These are phyloP conservation scores for Zhengitettix transpicula DNA, from an alignment of 2,888 invertebrate genomes.

Conservation along the genomic window DNA sequence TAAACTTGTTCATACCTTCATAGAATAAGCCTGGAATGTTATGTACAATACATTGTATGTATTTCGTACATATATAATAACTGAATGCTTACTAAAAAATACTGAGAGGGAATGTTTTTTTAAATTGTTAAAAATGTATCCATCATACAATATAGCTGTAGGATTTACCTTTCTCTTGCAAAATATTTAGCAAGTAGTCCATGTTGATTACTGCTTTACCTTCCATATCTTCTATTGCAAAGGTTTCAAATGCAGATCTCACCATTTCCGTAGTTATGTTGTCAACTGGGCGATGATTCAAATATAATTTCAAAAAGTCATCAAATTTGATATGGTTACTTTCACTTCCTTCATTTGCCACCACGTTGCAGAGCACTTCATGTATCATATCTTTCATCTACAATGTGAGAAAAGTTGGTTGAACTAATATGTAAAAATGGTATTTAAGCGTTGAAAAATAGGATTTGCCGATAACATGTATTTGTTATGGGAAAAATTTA, in stretches of 20 bases:
- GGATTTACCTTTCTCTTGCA: slow-evolving; percentile 22
- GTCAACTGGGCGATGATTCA: slow-evolving; percentile 47
- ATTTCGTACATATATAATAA: too few relatives aligned
- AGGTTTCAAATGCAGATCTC: slow-evolving; percentile 30
- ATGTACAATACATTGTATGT: too few relatives aligned
- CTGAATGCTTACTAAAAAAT: too few relatives aligned
- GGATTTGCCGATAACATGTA: too few relatives aligned
- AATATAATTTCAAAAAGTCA: slow-evolving; percentile 44
- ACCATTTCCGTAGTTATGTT: slow-evolving; percentile 31
- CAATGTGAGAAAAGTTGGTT: background rate
- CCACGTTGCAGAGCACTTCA: slow-evolving; percentile 32
- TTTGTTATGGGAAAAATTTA: too few relatives aligned
- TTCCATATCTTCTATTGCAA: slow-evolving; percentile 21
- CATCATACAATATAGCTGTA: too few relatives aligned
- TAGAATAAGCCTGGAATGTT: too few relatives aligned
- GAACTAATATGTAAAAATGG: too few relatives aligned
- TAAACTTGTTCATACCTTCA: too few relatives aligned
- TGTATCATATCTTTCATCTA: slow-evolving; percentile 41
- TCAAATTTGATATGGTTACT: slow-evolving; percentile 43
- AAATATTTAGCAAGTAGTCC: slow-evolving; percentile 29
- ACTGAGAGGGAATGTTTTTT: too few relatives aligned
- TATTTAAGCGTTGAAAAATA: too few relatives aligned
- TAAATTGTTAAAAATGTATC: too few relatives aligned
- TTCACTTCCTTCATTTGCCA: slow-evolving; percentile 38
- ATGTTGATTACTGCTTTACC: slow-evolving; percentile 21